Percentiles rank a stretch among this genome's conserved stretches.
Conservation (phyloP, 2,113 vertebrate species). For the Cercopithecus mona region DNA sequence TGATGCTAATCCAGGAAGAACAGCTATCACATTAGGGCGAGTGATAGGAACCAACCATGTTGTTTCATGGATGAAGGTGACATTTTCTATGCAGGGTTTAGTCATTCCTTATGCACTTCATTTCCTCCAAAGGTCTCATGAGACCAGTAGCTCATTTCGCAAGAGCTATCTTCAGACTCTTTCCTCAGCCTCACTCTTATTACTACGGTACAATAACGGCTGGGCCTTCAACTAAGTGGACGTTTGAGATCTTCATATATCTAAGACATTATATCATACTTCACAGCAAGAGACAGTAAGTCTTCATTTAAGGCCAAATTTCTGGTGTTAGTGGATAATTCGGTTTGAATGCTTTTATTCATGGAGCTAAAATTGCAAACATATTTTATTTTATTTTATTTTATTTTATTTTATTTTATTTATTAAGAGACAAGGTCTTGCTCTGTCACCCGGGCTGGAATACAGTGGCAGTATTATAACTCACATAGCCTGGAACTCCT, state of each 20-base stretch:
- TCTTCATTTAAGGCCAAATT: neutral
- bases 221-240: neutral
- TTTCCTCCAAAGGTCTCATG: neutral
- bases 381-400: too few relatives aligned
- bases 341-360: neutral
- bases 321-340: neutral
- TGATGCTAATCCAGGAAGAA: neutral
- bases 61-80: neutral
- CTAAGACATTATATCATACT: neutral
- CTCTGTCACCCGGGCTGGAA: too few relatives aligned
- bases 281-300: neutral
- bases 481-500: too few relatives aligned
- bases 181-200: neutral
- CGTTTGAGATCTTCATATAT: neutral
- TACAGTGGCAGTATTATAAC: too few relatives aligned
- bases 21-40: neutral
- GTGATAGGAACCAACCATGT: neutral
- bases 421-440: too few relatives aligned
- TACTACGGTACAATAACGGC: neutral
- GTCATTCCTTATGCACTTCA: neutral
- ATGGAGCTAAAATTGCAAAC: neutral
- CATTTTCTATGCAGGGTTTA: neutral
- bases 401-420: too few relatives aligned
- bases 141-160: constrained; percentile 1
- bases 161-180: neutral